Base-by-base conservation (phyloP, 1,140 invertebrate species). In the Euborellia annulipes region DNA sequence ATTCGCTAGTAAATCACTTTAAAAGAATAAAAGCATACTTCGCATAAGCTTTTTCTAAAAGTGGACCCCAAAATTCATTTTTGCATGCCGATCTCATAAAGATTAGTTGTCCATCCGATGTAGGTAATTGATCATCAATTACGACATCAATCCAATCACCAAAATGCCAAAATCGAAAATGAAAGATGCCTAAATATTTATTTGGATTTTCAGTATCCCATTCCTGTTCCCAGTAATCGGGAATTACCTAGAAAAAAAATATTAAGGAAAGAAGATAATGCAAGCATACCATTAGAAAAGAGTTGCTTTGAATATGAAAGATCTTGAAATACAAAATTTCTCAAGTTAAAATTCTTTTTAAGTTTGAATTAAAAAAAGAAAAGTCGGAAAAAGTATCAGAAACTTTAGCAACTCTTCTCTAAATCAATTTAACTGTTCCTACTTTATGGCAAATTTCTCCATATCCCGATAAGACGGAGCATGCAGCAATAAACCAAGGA, bases 31-130 rank as follows among this genome's bases (percentile, higher is more conserved):
- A 46, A 46, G 43, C 48, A 53, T 55, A 76, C 76, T 83, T 83
- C 17, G 79, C 81, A 63, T 82, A 84, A 16, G 80, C 81, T 60
- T 84, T 84, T 58, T 84, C 80, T 14, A 84, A 51, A 11, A 84
- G 61, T 3, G 81, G 70, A 48, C 67, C 70, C 80, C 80, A 84
- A 60, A 82, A 85, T 55, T 75, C 71, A 52, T 66, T 75, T 16
- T 63, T 62, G 20, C 72, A 67, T 21, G 67, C 66, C 0, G 78
- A 79, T 49, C 78, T 75, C 51, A 78, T 72, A 61, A 72, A 78
- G 2, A 84, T 65, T 19, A 84, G 64, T 52, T 71, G 64, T 16
- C 68, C 73, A 48, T 73, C 66, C 52, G 71, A 70, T 3, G 73
- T 76, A 11, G 82, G 82, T 43, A 86, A 64, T 9, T 74, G 59